These are phyloP conservation scores for Keiferia lycopersicella DNA, from an alignment of 2,888 invertebrate genomes.

Conservation along the genomic window DNA sequence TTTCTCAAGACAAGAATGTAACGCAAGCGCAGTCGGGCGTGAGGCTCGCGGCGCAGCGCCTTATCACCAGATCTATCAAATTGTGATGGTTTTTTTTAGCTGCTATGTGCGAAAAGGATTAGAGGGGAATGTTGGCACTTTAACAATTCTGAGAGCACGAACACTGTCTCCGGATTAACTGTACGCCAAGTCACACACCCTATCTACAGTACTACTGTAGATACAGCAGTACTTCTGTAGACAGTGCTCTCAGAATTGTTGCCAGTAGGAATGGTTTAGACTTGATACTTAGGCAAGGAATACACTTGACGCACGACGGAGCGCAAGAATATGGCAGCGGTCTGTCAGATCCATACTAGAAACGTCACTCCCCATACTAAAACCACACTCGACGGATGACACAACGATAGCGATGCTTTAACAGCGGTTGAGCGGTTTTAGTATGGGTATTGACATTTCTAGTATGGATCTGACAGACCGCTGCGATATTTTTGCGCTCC, in stretches of 20 bases:
- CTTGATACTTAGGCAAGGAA: neutral
- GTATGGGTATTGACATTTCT: too few species aligned
- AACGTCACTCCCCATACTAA: too few species aligned
- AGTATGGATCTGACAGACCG: too few species aligned
- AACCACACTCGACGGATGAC: too few species aligned
- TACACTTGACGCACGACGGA: too few species aligned
- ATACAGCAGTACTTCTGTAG: too few species aligned
- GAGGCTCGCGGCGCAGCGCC: constrained; percentile 42
- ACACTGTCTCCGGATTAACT: constrained; percentile 36
- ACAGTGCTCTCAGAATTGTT: too few species aligned
- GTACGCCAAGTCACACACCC: constrained; percentile 29
- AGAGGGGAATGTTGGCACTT: constrained; percentile 41
- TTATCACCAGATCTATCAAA: constrained; percentile 60
- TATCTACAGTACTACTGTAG: neutral
- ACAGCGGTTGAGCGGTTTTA: too few species aligned
- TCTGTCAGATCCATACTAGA: too few species aligned
- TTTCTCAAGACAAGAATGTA: constrained; percentile 56
- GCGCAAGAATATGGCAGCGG: too few species aligned
- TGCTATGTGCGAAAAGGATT: constrained; percentile 54
- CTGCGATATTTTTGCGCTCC: too few species aligned
- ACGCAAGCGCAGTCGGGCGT: constrained; percentile 50
- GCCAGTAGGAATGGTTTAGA: neutral
- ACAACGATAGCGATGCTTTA: too few species aligned
- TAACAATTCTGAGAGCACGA: constrained; percentile 41
- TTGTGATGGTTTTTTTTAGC: constrained; percentile 55